Conservation (phyloP, 35 echinoderm and acorn worm species). For the Hemicentrotus pulcherrimus region DNA sequence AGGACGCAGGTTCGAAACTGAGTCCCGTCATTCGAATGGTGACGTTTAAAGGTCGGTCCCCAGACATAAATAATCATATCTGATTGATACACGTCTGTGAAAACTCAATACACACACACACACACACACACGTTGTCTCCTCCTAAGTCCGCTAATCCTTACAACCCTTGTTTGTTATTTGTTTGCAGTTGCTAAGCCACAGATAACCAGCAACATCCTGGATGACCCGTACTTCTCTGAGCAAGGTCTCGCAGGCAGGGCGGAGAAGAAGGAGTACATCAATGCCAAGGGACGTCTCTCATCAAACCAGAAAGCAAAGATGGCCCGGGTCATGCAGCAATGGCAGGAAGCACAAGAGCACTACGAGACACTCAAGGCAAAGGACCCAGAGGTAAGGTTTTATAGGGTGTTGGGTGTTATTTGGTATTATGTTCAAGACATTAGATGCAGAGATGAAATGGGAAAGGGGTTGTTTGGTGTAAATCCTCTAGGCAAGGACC, state of each 20-base stretch:
- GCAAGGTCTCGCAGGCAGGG: background rate
- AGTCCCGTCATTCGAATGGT: no score
- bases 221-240: constrained; percentile 77
- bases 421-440: background rate
- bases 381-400: constrained; percentile 54
- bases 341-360: constrained; percentile 83
- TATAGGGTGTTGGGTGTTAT: background rate
- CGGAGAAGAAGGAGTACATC: constrained; percentile 60
- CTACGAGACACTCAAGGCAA: constrained; percentile 58
- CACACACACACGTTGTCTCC: no score
- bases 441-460: background rate
- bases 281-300: constrained; percentile 43
- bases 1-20: no score
- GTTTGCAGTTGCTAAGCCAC: constrained; percentile 20
- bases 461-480: background rate
- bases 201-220: constrained; percentile 19
- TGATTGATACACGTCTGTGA: no score
- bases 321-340: constrained; percentile 72
- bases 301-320: constrained; percentile 35
- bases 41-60: no score
- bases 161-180: background rate
- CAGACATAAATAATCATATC: no score
- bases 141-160: background rate
- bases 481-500: no score
- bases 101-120: no score